Evolutionary conservation across 2,888 invertebrate species (phyloP), one percentile per base, ranked within the genome.

Genomic region (Thecophora atra): DNA sequence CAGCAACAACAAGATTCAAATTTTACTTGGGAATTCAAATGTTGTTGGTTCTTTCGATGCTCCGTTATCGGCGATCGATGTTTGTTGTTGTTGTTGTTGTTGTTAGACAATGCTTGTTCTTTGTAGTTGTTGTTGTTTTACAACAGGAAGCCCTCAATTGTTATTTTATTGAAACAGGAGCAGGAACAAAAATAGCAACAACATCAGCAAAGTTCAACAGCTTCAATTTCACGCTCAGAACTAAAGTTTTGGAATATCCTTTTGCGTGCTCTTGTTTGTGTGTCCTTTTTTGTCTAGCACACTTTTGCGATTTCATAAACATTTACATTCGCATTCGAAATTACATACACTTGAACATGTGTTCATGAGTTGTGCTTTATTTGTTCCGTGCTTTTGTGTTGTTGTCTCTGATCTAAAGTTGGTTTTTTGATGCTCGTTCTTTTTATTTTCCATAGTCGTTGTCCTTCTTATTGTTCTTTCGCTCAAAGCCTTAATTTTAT

Each of bases 401-500:
- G n/a, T 63, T 63, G 42, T 21, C 65, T 17, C 13, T 17, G 13
- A 24, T 7, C 26, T 24, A n/a, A n/a, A n/a, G n/a, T n/a, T n/a
- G n/a, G n/a, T n/a, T n/a, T n/a, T 19, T 37, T 11, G 37, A 37
- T 37, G 37, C 11, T 37, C 8, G 30, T 8, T 30, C 5, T 30
- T 30, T 6, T n/a, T n/a, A 17, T n/a, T 17, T n/a, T n/a, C 47
- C 8, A 5, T 47, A 17, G 11, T 47, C 4, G 17, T n/a, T n/a
- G 15, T 47, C 0, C 47, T n/a, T 15, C 47, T 17, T 17, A 6
- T n/a, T n/a, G 5, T 47, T 47, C 47, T n/a, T 47, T 47, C 65
- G 67, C 54, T 68, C 13, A 15, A 8, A 56, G 67, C 56, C 67
- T 68, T 13, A 68, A 56, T 54, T 68, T 68, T 68, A 68, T 68